Base-by-base conservation (phyloP, 2,113 vertebrate genomes). In the Heloderma charlesbogerti region DNA sequence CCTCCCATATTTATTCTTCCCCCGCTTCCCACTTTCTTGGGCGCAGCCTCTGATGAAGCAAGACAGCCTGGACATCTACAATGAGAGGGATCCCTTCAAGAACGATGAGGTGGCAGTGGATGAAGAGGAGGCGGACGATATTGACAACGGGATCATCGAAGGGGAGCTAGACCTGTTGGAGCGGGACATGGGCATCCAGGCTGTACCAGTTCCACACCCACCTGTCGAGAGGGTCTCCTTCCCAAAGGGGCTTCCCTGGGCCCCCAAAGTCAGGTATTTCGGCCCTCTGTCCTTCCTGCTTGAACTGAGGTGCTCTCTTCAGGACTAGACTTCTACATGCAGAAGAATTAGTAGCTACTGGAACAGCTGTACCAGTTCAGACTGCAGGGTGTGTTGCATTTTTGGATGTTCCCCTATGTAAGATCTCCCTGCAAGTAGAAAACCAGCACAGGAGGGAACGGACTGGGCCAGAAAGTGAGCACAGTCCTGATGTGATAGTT, bases 61-160 rank as follows among this genome's bases (percentile, higher is more conserved):
- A 90, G 99, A 99, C 97, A 99, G 99, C 89, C 92, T 99, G 94
- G 99, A 99, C 92, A 98, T 99, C 0, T 99, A 99, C 96, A 99
- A 99, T 0, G 99, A 99, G 96, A 97, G 98, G 15, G 99, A 99
- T 94, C 99, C 99, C 66, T 99, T 99, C 95, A 99, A 99, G 96
- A 99, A 96, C 0, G 99, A 99, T 0, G 99, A 99, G 0, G 96
- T 96, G 0, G 93, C 98, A 0, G 94, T 98, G 0, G 98, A 99
- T 0, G 99, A 99, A 6, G 99, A 99, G 66, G 99, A 99, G 66
- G 97, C 96, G 0, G 97, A 98, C 0, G 98, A 99, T 0, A 95
- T 97, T 3, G 99, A 99, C 86, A 96, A 97, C 0, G 96, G 97
- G 1, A 22, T 63, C 75, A 97, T 99, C 0, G 99, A 99, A 95